Conservation (phyloP, 30 jellyfish, hydroid and myxozoan genomes). For the Turritopsis rubra region DNA sequence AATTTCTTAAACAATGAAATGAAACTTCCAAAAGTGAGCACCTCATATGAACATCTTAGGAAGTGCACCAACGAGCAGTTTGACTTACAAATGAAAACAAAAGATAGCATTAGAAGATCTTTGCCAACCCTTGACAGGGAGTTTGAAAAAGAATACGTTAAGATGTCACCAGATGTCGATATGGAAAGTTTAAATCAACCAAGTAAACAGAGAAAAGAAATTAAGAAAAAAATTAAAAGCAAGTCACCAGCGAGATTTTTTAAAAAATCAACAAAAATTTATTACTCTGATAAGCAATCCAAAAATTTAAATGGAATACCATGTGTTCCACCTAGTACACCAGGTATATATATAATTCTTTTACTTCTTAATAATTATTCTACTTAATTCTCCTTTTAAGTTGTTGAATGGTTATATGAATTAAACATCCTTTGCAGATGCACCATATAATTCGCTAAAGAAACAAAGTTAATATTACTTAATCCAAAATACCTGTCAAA, state of each 20-base stretch:
- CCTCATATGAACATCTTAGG: background rate
- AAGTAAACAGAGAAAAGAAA: background rate
- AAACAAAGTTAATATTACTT: too few species aligned
- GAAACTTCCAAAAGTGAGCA: background rate
- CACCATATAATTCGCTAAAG: too few species aligned
- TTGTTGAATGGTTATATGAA: background rate
- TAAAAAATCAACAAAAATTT: background rate
- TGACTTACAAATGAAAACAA: background rate
- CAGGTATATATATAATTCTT: too few species aligned
- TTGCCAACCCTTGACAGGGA: background rate
- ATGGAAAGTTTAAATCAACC: background rate
- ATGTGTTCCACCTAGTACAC: conserved; percentile 10
- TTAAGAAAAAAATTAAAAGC: background rate
- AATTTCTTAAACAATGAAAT: background rate
- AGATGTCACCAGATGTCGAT: background rate
- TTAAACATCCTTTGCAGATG: too few species aligned
- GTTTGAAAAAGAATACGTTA: background rate
- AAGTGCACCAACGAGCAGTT: background rate
- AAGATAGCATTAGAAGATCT: background rate
- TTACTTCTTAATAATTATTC: too few species aligned
- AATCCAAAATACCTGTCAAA: too few species aligned
- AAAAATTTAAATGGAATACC: conserved; percentile 4
- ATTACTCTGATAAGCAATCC: conserved; percentile 1
- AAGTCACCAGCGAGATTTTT: conserved; percentile 1
- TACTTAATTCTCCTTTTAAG: too few species aligned